These are phyloP conservation scores for Glaucopsyche alexis DNA, from an alignment of 2,888 invertebrate species.

Conservation along the genomic window DNA sequence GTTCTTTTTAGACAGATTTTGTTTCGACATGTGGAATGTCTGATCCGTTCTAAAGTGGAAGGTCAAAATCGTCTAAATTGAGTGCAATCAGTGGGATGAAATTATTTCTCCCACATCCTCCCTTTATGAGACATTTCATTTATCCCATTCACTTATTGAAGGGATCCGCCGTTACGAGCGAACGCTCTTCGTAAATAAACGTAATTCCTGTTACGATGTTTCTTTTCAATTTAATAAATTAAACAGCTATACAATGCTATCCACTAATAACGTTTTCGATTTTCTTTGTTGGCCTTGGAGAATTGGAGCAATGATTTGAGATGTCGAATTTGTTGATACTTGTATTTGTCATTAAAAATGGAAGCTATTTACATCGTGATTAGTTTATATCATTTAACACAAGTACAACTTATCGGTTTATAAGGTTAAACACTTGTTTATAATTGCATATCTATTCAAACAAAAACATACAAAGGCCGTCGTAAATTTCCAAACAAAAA, in stretches of 20 bases:
- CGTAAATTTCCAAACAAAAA: not conserved
- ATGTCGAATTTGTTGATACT: too few species aligned
- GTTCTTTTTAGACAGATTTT: not conserved
- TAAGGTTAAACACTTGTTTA: too few species aligned
- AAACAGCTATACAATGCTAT: conserved; percentile 30
- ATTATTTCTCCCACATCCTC: conserved; percentile 24
- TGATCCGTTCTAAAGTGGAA: not conserved
- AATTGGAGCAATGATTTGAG: conserved; percentile 5
- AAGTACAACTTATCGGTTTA: too few species aligned
- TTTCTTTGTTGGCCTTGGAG: not conserved
- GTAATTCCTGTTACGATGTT: conserved; percentile 71
- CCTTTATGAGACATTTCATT: conserved; percentile 72
- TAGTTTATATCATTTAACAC: too few species aligned
- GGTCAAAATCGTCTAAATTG: conserved; percentile 16
- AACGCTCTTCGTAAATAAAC: conserved; percentile 67
- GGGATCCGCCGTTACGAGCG: conserved; percentile 70
- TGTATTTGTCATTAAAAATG: too few species aligned
- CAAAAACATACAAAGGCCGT: not conserved
- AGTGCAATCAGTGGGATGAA: conserved; percentile 16
- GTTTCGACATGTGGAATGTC: not conserved
- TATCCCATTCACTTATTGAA: conserved; percentile 74
- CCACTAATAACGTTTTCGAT: conserved; percentile 1
- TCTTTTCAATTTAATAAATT: conserved; percentile 78
- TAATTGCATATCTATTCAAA: too few species aligned
- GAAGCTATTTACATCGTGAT: too few species aligned